A percentile compares a stretch with the other conserved stretches of the same genome.
These are phyloP conservation scores for Sinocyclocheilus anshuiensis DNA, from an alignment of 2,113 vertebrate genomes.

Conservation along the genomic window DNA sequence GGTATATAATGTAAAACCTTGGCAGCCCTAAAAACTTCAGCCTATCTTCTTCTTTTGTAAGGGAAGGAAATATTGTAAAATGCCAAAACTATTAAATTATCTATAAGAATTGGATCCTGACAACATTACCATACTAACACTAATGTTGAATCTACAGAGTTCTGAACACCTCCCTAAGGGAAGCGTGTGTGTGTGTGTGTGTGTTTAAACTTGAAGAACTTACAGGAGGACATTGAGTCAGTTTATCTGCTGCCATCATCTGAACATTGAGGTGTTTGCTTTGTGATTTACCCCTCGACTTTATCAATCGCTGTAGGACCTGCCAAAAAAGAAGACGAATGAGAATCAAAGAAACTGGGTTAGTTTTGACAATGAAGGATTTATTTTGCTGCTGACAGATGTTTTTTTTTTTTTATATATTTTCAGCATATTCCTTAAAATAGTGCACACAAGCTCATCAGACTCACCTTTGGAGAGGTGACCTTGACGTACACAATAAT, in stretches of 20 bases:
- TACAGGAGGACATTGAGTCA: constrained; percentile 94
- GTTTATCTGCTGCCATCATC: constrained; percentile 94
- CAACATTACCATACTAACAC: not conserved
- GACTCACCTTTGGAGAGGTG: constrained; percentile 92
- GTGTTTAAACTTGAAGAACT: constrained; percentile 58
- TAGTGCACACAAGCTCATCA: not conserved
- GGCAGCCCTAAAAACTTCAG: not conserved
- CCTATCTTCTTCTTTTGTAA: not conserved
- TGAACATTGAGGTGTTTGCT: constrained; percentile 96
- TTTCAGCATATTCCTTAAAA: not conserved
- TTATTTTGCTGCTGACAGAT: not conserved
- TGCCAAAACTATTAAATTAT: not conserved
- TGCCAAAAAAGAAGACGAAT: constrained; percentile 55
- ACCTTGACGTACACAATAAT: constrained; percentile 96
- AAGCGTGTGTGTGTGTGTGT: not conserved
- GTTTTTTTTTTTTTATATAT: not conserved
- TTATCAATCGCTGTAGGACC: constrained; percentile 93
- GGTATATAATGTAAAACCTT: not conserved
- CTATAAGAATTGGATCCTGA: not conserved
- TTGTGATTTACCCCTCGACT: constrained; percentile 94
- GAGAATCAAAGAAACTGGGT: not conserved
- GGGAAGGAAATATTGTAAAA: not conserved
- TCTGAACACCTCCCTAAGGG: not conserved
- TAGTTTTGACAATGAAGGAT: not conserved
- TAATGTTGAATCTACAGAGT: not conserved